Base-by-base conservation (phyloP, 2,888 invertebrate species). In the Herminia tarsipennalis region DNA sequence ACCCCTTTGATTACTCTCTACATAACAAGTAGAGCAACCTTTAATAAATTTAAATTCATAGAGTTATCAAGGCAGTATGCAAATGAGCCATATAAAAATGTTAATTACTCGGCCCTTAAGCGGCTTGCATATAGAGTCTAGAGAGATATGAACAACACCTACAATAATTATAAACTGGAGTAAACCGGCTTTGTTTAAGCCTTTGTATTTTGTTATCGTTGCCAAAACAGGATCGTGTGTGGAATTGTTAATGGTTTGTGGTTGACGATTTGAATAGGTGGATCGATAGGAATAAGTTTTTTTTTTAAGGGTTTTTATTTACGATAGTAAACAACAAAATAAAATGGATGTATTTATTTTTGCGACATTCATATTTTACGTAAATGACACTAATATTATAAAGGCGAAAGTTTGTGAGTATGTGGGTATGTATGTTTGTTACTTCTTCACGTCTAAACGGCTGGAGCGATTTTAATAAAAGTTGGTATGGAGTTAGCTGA, bases 1-100 rank as follows among this genome's bases (percentile, higher is more conserved):
- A 73, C 73, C 73, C 53, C 61, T 70, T 70, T 69, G 65, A 56
- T 70, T 48, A 58, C 53, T 47, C 56, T 34, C 44, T 56, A 53
- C 48, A 22, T 50, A 55, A 57, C 56, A 64, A 64, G 59, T 56
- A 29, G 58, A 60, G 66, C 69, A 69, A 70, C 73, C 75, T 76
- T 79, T 76, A 73, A 74, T 77, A 79, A 73, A 80, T 80, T 78
- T 72, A 77, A 73, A 80, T 78, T 79, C 76, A 78, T 73, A 65
- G 72, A 73, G 73, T 75, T 79, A 80, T 78, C 78, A 78, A 70
- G 75, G 71, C 63, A 63, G 58, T 79, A 81, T 81, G 81, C 78
- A 81, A 81, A 81, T 81, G 56, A 56, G 56, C 40, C 61, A 62
- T 73, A 79, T 81, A 80, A 81, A 81, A 81, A 81, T 81, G 81